Evolutionary conservation across 2,113 vertebrate species (phyloP), one percentile per base, ranked within the genome.

Genomic region (Pseudorectes ferrugineus): DNA sequence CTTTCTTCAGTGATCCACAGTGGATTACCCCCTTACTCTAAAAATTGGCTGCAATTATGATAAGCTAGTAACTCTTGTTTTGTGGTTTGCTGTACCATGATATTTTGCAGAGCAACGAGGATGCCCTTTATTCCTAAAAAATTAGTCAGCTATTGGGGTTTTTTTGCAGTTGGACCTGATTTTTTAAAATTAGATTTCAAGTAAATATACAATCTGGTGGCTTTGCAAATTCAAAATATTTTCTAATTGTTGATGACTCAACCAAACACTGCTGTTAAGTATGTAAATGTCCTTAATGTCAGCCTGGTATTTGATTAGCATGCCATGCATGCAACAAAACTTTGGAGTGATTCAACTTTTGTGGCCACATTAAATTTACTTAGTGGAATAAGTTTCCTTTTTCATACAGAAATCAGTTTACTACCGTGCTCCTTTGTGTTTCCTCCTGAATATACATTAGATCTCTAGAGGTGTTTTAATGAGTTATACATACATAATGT

Each of bases 51-150:
- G 86, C 85, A 94, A 55, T 97, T 97, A 96, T 89, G 90, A 96
- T 97, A 97, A 98, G 71, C 83, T 97, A 97, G 79, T 96, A 94
- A 98, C 55, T 87, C 40, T 93, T 97, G 88, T 71, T 98, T 97
- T 97, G 95, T 97, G 95, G 86, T 97, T 98, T 97, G 95, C 85
- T 97, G 67, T 65, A 46, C 96, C 93, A 94, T 92, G 93, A 81
- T 94, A 95, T 82, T 96, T 96, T 96, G 96, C 93, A 97, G 58
- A 78, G 38, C 23, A 85, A 73, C 4, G 31, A 97, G 86, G 9
- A 58, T 95, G 92, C 57, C 36, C 45, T 95, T 92, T 95, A 59
- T 67, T 95, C 71, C 68, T 87, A 72, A 86, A 81, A 85, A 89
- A 87, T 92, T 74, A 86, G 92, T 88, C 24, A 52, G 26, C 45